phyloP scores from a whole-genome alignment of 2,888 invertebrate species.

The Meta bourneti region DNA sequence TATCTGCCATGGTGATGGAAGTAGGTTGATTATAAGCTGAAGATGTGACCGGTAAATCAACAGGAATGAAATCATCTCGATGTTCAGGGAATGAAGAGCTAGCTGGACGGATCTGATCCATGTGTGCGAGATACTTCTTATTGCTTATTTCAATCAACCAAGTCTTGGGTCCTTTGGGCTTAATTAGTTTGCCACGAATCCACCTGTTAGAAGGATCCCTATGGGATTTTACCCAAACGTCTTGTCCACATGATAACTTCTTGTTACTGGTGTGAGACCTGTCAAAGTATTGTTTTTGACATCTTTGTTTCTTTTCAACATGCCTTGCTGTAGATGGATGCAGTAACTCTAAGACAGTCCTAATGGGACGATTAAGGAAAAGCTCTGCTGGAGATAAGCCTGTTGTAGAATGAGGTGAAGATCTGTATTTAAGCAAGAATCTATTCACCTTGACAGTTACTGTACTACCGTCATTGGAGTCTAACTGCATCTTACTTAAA shows the following conservation, averaged over 20 bases:
- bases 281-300: slow-evolving; percentile 27
- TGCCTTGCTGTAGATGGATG: slow-evolving; percentile 4
- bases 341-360: not conserved
- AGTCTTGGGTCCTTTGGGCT: slow-evolving; percentile 3
- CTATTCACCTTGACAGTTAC: not conserved
- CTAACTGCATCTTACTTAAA: slow-evolving; percentile 2
- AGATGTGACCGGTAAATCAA: not conserved
- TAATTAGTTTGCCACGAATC: not conserved
- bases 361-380: not conserved
- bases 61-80: not conserved
- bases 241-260: not conserved
- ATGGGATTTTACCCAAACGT: slow-evolving; percentile 8
- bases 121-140: not conserved
- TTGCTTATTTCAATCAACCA: slow-evolving; percentile 10
- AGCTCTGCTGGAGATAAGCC: slow-evolving; percentile 22
- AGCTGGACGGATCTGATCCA: not conserved
- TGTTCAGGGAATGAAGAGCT: not conserved
- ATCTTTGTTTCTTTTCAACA: slow-evolving; percentile 8
- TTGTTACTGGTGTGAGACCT: not conserved
- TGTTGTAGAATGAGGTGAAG: slow-evolving; percentile 15
- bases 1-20: too few species aligned
- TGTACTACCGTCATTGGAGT: not conserved
- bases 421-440: slow-evolving; percentile 5
- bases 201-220: slow-evolving; percentile 5
- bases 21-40: too few species aligned